Conservation (phyloP, 2,113 vertebrate species). For the Zootoca vivipara region DNA sequence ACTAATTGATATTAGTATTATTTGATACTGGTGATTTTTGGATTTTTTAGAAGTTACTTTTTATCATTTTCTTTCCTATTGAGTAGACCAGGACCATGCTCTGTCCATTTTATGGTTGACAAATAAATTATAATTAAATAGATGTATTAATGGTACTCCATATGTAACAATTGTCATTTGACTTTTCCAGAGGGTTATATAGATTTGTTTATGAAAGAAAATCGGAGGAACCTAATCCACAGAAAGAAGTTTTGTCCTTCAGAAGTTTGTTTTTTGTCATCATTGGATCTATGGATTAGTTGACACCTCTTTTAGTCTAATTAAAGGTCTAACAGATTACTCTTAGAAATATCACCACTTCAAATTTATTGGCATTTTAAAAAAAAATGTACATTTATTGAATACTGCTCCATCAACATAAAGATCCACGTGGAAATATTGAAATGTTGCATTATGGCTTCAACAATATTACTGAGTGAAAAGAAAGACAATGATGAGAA, state of each 20-base stretch:
- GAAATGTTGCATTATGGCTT: too few species aligned
- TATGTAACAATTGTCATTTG: slow-evolving; percentile 74
- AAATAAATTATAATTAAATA: slow-evolving; percentile 83
- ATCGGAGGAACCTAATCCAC: neutral
- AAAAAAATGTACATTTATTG: neutral
- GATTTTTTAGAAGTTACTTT: slow-evolving; percentile 81
- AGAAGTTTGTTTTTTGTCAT: neutral
- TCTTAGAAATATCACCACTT: neutral
- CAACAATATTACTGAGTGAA: neutral
- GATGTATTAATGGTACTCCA: slow-evolving; percentile 83
- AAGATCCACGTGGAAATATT: neutral
- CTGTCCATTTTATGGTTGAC: slow-evolving; percentile 85
- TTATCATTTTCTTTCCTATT: slow-evolving; percentile 78
- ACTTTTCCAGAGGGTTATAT: slow-evolving; percentile 23
- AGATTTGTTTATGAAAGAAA: neutral
- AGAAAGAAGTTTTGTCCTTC: neutral
- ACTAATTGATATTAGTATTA: slow-evolving; percentile 78
- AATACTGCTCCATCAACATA: neutral
- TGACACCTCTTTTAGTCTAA: neutral
- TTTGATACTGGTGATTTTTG: slow-evolving; percentile 81
- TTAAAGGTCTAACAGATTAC: neutral
- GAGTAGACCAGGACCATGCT: slow-evolving; percentile 78
- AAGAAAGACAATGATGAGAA: neutral
- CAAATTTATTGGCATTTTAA: neutral
- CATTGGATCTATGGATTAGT: slow-evolving; percentile 16